Evolutionary conservation across 1,140 invertebrate species (phyloP).

Genomic region (Eriosoma lanigerum): DNA sequence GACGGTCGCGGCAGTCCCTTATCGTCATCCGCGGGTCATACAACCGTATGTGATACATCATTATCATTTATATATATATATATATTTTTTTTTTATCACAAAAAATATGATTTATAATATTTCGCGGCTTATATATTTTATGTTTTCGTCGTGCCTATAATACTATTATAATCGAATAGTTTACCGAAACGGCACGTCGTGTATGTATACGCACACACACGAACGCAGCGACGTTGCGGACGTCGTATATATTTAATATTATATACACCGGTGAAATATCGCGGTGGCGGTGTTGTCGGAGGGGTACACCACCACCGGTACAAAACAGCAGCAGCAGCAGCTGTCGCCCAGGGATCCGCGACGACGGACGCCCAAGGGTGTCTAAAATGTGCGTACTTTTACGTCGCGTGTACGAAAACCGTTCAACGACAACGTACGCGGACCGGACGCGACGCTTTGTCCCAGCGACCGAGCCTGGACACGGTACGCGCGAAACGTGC

Average conservation of each 20-base stretch:
- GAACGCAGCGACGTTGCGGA: not conserved
- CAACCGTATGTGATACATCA: not conserved
- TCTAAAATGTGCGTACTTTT: constrained; percentile 31
- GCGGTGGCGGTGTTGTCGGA: not conserved
- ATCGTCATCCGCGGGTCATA: not conserved
- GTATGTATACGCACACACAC: not conserved
- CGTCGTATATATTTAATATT: not conserved
- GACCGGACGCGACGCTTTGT: not conserved
- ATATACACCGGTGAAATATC: constrained; percentile 40
- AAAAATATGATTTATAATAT: too few relatives aligned
- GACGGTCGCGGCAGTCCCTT: not conserved
- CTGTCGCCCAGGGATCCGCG: constrained; percentile 45
- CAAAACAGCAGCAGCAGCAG: constrained; percentile 39
- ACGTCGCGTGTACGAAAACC: not conserved
- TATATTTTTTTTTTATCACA: too few relatives aligned
- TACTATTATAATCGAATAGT: constrained; percentile 23
- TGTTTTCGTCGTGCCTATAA: not conserved
- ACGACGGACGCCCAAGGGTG: constrained; percentile 27
- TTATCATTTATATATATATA: too few relatives aligned
- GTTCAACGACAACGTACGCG: not conserved
- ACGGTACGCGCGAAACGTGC: not conserved
- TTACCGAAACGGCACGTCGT: constrained; percentile 45
- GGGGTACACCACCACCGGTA: constrained; percentile 23
- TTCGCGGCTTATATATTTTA: not conserved
- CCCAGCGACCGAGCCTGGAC: not conserved